phyloP scores from a whole-genome alignment of 2,888 invertebrate genomes.

The Athrips mouffetella region DNA sequence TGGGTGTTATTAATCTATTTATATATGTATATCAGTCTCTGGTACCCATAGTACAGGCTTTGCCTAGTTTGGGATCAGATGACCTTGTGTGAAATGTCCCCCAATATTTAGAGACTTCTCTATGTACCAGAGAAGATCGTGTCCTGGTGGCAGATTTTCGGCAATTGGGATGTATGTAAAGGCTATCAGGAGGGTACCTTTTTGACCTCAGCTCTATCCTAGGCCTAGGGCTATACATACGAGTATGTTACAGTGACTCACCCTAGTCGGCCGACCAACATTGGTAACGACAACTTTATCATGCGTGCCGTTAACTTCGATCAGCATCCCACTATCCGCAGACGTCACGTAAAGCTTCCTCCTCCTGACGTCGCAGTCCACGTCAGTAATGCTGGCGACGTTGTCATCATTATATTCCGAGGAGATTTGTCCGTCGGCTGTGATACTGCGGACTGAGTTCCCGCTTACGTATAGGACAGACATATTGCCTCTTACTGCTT shows the following conservation, averaged over 20 bases:
- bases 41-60: too few relatives aligned
- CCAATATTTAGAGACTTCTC: too few relatives aligned
- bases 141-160: too few relatives aligned
- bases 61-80: too few relatives aligned
- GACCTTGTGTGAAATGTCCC: too few relatives aligned
- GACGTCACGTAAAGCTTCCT: conserved; percentile 49
- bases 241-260: conserved; percentile 23
- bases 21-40: too few relatives aligned
- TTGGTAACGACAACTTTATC: conserved; percentile 54
- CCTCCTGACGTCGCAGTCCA: conserved; percentile 50
- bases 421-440: conserved; percentile 39
- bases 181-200: too few relatives aligned
- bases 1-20: too few relatives aligned
- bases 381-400: conserved; percentile 36
- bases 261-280: conserved; percentile 55
- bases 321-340: conserved; percentile 38
- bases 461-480: conserved; percentile 75
- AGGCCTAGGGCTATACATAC: too few relatives aligned
- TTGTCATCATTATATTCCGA: conserved; percentile 40
- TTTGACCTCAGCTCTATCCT: too few relatives aligned
- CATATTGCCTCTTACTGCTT: conserved; percentile 78
- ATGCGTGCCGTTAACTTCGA: conserved; percentile 53
- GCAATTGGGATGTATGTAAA: background rate
- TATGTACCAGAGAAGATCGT: too few relatives aligned
- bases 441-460: conserved; percentile 76